Evolutionary conservation across 2,888 invertebrate species (phyloP), one percentile per base, ranked within the genome.

Genomic region (Andrena bucephala): DNA sequence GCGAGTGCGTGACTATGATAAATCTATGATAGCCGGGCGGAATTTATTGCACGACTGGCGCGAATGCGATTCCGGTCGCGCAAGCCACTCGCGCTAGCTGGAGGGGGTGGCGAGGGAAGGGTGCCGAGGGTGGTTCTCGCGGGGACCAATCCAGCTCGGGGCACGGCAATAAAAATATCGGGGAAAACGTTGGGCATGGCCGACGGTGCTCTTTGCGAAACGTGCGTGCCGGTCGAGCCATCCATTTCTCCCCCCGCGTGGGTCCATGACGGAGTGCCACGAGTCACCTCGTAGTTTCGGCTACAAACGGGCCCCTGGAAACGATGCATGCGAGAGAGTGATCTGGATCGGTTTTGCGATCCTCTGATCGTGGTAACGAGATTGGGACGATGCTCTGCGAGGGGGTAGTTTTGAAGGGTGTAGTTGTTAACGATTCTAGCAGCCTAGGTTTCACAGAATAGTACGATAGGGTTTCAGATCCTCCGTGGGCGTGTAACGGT

Each of bases 1-100:
- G 84, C 83, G 86, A 91, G 88, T 89, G 91, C 90, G 91, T 91
- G 92, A 93, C 92, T 91, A 90, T 92, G 93, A 93, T 93, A 92
- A 93, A 93, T 93, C 90, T 90, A 90, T 74, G 90, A 87, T 86
- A 85, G 85, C 80, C 52, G 73, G 80, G 84, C 78, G 83, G 88
- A 89, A 92, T 92, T 91, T 91, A 92, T 92, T 90, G 90, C 86
- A 82, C 86, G 89, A 77, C 86, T 90, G 90, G 86, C 91, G 88
- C 92, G 90, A 92, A 91, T 91, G 89, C 91, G 86, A 91, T 90
- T 89, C 88, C 83, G 76, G 63, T 74, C 77, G 70, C 70, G 77
- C 66, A 29, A 42, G 33, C 65, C 29, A 24, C 67, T 71, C 77
- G 83, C 73, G 65, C 59, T 57, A 62, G 42, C 57, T 75, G 50